These are phyloP conservation scores for Takifugu bimaculatus DNA, from an alignment of 2,113 vertebrate genomes.

Conservation along the genomic window DNA sequence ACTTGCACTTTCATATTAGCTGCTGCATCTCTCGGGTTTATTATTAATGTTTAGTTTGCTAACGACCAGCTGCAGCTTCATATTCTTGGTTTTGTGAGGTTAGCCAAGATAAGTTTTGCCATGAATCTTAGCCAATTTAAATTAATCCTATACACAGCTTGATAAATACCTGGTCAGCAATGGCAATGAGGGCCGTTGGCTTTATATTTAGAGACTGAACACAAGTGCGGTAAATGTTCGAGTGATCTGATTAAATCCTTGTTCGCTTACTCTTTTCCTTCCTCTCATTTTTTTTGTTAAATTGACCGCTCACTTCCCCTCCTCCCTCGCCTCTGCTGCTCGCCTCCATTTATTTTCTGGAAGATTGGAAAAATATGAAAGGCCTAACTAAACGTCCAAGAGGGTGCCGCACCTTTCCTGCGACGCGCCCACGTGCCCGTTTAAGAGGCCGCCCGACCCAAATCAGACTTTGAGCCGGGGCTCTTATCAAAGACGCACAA, in stretches of 20 bases:
- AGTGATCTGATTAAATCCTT: conserved; percentile 25
- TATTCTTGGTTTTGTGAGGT: no score
- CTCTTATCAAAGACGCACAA: conserved; percentile 34
- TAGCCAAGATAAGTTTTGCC: no score
- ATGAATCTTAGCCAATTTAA: no score
- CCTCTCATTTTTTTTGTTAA: conserved; percentile 46
- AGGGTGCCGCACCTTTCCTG: conserved; percentile 59
- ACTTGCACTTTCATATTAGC: no score
- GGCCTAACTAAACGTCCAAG: conserved; percentile 55
- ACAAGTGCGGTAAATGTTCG: conserved; percentile 16
- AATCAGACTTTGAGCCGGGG: conserved; percentile 29
- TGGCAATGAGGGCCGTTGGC: conserved; percentile 7
- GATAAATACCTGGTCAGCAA: neutral
- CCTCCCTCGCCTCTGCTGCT: neutral
- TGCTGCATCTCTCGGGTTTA: no score
- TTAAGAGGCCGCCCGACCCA: conserved; percentile 32
- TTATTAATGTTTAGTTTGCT: no score
- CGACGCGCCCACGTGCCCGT: conserved; percentile 9
- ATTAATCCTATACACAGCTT: no score
- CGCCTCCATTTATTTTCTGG: conserved; percentile 20
- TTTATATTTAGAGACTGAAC: conserved; percentile 34
- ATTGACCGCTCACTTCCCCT: conserved; percentile 33
- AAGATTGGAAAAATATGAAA: conserved; percentile 46
- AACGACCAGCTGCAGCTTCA: no score
- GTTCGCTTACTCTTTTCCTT: conserved; percentile 10